Percentiles rank a stretch among this genome's conserved stretches.
Conservation (phyloP, 2,113 vertebrate species). For the Megatriorchis doriae region DNA sequence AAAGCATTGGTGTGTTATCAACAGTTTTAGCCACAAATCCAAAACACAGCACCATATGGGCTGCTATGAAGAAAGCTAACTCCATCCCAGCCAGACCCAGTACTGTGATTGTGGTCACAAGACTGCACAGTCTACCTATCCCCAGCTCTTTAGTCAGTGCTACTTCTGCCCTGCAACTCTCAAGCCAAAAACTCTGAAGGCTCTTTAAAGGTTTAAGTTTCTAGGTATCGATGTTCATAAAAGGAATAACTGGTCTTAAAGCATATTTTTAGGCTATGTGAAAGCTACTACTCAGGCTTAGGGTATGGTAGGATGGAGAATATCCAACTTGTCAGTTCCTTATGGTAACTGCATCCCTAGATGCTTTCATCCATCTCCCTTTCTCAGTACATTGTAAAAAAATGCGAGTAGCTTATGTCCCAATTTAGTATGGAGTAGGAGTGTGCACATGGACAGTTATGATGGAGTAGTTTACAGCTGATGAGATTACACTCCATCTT, state of each 20-base stretch:
- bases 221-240: not conserved
- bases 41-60: not conserved
- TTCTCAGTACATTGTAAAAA: not conserved
- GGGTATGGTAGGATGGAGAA: not conserved
- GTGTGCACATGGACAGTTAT: not conserved
- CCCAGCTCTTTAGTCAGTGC: not conserved
- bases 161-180: not conserved
- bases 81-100: not conserved
- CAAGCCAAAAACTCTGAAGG: not conserved
- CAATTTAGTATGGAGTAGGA: not conserved
- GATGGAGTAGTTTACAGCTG: conserved; percentile 22
- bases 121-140: not conserved
- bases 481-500: not conserved
- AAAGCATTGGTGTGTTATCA: not conserved
- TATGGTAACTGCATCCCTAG: not conserved
- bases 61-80: not conserved
- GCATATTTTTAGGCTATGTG: not conserved
- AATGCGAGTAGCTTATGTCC: not conserved
- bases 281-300: not conserved
- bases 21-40: not conserved
- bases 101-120: not conserved
- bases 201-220: not conserved
- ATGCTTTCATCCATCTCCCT: not conserved
- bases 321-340: not conserved
- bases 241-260: not conserved